Evolutionary conservation across 2,113 vertebrate species (phyloP).

Genomic region (Ptilorrhoa leucosticta): DNA sequence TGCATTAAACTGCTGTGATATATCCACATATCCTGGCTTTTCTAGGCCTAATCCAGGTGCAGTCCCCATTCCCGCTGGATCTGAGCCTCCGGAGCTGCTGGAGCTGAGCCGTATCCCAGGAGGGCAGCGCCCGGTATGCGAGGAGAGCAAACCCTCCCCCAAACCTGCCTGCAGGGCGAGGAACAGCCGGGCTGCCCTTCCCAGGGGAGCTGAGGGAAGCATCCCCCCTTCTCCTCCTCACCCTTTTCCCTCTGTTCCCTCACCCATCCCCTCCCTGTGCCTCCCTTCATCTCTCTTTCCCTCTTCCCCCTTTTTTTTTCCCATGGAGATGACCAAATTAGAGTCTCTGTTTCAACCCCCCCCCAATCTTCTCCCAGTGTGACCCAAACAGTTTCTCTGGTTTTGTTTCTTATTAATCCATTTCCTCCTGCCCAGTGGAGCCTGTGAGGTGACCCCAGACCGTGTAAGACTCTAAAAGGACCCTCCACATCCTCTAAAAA

Average conservation of each 20-base stretch:
- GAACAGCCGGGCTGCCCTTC: background rate
- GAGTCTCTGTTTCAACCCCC: background rate
- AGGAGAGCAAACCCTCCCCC: background rate
- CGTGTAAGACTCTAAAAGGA: background rate
- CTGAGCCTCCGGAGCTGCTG: background rate
- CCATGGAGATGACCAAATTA: background rate
- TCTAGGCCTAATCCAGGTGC: background rate
- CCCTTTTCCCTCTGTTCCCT: background rate
- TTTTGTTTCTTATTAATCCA: background rate
- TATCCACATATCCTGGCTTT: background rate
- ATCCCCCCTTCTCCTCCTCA: background rate
- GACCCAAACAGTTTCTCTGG: background rate
- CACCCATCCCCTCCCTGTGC: background rate
- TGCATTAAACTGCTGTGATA: background rate
- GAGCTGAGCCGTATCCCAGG: background rate
- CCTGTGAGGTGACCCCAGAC: background rate
- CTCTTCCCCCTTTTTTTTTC: background rate
- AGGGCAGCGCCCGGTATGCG: background rate
- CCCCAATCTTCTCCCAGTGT: background rate
- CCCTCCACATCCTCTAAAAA: background rate
- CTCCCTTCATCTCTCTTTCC: background rate
- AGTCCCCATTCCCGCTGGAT: background rate
- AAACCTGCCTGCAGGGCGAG: background rate
- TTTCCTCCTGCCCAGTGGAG: background rate
- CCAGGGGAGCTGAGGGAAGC: background rate